Evolutionary conservation across 1,140 invertebrate species (phyloP).

Genomic region (Drosophila setifemur): DNA sequence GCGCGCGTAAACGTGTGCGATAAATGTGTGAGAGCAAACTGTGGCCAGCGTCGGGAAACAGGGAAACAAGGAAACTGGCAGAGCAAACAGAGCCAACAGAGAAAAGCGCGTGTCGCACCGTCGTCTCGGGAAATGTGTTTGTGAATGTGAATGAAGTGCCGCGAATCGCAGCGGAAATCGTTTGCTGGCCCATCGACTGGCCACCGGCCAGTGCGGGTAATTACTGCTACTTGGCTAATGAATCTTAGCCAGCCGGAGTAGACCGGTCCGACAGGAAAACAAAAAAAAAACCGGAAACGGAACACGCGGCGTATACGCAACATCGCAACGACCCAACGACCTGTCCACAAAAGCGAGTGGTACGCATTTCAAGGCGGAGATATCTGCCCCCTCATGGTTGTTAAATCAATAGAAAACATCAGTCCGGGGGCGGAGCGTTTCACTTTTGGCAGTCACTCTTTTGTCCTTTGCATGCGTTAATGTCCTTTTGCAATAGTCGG

Average conservation of each 20-base stretch:
- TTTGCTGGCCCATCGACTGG: slow-evolving; percentile 50
- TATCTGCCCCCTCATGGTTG: slow-evolving; percentile 5
- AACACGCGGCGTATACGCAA: slow-evolving; percentile 20
- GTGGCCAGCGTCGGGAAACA: slow-evolving; percentile 30
- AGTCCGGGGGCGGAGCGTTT: neutral
- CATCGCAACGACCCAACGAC: no score
- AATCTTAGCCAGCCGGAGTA: neutral
- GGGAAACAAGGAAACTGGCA: slow-evolving; percentile 10
- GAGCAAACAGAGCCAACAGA: slow-evolving; percentile 40
- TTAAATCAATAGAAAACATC: slow-evolving; percentile 47
- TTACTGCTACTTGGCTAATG: slow-evolving; percentile 22
- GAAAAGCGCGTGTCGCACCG: slow-evolving; percentile 31
- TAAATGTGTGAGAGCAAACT: slow-evolving; percentile 43
- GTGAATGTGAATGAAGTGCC: slow-evolving; percentile 50
- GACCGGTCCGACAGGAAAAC: neutral
- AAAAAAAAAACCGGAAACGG: neutral
- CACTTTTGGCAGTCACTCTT: slow-evolving; percentile 17
- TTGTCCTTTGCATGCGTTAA: slow-evolving; percentile 41
- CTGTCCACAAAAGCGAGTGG: neutral
- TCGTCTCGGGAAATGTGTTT: no score
- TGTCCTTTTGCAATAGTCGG: slow-evolving; percentile 29
- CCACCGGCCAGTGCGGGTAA: slow-evolving; percentile 48
- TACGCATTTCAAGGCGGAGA: slow-evolving; percentile 1
- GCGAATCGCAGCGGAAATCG: slow-evolving; percentile 33
- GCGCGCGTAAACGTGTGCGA: slow-evolving; percentile 70